A percentile compares a stretch with the other conserved stretches of the same genome.
Conservation (phyloP, 37 sponge, comb jelly and placozoan species). For the Beroe ovata region DNA sequence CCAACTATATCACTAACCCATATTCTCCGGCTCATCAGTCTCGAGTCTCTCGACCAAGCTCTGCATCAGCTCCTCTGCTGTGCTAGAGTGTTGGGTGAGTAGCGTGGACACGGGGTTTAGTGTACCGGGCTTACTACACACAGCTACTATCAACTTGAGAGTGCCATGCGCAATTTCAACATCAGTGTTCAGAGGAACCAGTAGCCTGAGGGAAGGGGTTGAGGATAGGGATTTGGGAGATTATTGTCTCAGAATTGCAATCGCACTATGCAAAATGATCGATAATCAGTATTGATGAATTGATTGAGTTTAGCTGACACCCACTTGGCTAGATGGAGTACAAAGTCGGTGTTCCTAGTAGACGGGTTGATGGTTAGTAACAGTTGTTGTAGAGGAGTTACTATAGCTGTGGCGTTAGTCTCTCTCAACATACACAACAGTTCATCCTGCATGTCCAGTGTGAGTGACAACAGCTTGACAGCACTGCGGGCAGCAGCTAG, state of each 20-base stretch:
- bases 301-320: no score
- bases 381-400: conserved; percentile 80
- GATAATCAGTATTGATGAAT: no score
- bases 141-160: conserved; percentile 49
- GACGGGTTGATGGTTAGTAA: conserved; percentile 82
- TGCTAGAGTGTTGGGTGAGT: conserved; percentile 1
- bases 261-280: no score
- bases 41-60: conserved; percentile 56
- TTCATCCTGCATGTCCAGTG: conserved; percentile 71
- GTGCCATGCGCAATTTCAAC: conserved; percentile 74
- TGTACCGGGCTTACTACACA: conserved; percentile 57
- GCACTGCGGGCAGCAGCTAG: conserved; percentile 74
- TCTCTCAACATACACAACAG: conserved; percentile 27
- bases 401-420: conserved; percentile 61
- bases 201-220: conserved; percentile 72
- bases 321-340: conserved; percentile 85
- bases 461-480: conserved; percentile 78
- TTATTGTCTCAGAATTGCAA: no score
- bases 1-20: neutral
- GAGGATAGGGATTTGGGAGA: no score
- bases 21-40: conserved; percentile 42
- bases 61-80: conserved; percentile 62
- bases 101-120: conserved; percentile 30
- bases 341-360: conserved; percentile 77
- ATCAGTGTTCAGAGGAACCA: conserved; percentile 69